phyloP scores from a whole-genome alignment of 2,888 invertebrate genomes.

The Horisme vitalbata region DNA sequence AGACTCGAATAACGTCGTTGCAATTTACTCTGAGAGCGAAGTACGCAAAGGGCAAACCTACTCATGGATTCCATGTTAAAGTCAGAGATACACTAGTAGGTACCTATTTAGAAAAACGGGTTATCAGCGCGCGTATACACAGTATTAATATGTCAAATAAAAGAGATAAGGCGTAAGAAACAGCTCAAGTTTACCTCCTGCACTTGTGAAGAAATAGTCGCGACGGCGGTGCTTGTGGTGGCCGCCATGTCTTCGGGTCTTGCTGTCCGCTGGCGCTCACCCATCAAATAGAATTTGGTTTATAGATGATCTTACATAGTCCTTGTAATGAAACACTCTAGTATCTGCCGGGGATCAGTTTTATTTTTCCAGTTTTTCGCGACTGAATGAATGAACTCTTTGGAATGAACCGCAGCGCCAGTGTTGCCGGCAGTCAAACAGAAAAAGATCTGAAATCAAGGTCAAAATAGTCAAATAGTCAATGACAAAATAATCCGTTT shows the following conservation, averaged over 20 bases:
- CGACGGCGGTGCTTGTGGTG: slow-evolving; percentile 71
- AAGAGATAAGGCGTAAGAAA: slow-evolving; percentile 53
- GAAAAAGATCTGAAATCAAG: no score
- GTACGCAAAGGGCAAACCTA: slow-evolving; percentile 35
- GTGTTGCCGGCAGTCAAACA: no score
- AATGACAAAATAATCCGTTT: no score
- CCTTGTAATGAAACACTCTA: slow-evolving; percentile 15
- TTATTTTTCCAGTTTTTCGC: slow-evolving; percentile 21
- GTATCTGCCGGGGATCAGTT: slow-evolving; percentile 12
- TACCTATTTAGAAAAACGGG: slow-evolving; percentile 4
- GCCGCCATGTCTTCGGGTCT: slow-evolving; percentile 69
- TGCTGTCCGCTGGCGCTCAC: slow-evolving; percentile 54
- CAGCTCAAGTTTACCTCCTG: slow-evolving; percentile 59
- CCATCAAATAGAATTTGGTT: slow-evolving; percentile 56
- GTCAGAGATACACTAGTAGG: neutral
- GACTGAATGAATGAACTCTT: no score
- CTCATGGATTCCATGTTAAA: slow-evolving; percentile 38
- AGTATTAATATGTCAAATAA: slow-evolving; percentile 54
- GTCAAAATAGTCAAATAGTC: no score
- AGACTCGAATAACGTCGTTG: slow-evolving; percentile 45
- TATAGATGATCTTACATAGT: slow-evolving; percentile 48
- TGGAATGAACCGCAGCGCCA: no score
- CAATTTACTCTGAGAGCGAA: slow-evolving; percentile 35
- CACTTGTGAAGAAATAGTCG: slow-evolving; percentile 63
- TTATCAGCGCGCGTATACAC: slow-evolving; percentile 16